Evolutionary conservation across 2,888 invertebrate species (phyloP).

Genomic region (Scaptomyza tumidula): DNA sequence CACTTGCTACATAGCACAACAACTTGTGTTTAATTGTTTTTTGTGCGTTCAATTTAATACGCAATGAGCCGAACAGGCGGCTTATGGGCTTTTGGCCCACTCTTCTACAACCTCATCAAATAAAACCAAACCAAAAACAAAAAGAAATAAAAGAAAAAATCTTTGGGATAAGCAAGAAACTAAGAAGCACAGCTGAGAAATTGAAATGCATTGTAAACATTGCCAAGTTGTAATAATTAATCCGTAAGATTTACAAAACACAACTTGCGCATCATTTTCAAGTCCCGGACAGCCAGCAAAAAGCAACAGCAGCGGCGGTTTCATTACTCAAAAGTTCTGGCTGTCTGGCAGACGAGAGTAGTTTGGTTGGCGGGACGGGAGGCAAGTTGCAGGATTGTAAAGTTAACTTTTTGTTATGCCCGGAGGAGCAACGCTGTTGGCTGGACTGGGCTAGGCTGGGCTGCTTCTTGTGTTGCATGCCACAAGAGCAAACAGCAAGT

Average conservation of each 20-base stretch:
- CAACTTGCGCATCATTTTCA: conserved; percentile 63
- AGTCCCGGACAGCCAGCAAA: conserved; percentile 6
- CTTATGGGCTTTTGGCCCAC: conserved; percentile 1
- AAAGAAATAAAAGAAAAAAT: neutral
- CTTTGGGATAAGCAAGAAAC: conserved; percentile 45
- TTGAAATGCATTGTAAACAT: conserved; percentile 71
- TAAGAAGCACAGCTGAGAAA: conserved; percentile 24
- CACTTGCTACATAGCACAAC: conserved; percentile 20
- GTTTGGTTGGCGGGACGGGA: neutral
- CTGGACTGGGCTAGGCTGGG: conserved; percentile 40
- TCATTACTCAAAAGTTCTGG: conserved; percentile 64
- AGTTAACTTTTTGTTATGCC: conserved; percentile 29
- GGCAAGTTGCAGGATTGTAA: neutral
- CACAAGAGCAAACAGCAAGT: conserved; percentile 59
- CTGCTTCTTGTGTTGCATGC: conserved; percentile 54
- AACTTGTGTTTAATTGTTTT: conserved; percentile 44
- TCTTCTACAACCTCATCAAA: conserved; percentile 18
- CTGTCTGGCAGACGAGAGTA: neutral
- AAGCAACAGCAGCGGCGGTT: conserved; percentile 28
- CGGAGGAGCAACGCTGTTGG: conserved; percentile 43
- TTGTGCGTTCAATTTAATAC: conserved; percentile 43
- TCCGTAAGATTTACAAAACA: conserved; percentile 77
- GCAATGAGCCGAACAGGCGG: conserved; percentile 33
- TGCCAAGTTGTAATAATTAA: conserved; percentile 80
- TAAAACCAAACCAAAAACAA: neutral